A percentile compares a stretch with the other conserved stretches of the same genome.
These are phyloP conservation scores for Pseudobourletiella spinata DNA, from an alignment of 1,140 invertebrate genomes.

Conservation along the genomic window DNA sequence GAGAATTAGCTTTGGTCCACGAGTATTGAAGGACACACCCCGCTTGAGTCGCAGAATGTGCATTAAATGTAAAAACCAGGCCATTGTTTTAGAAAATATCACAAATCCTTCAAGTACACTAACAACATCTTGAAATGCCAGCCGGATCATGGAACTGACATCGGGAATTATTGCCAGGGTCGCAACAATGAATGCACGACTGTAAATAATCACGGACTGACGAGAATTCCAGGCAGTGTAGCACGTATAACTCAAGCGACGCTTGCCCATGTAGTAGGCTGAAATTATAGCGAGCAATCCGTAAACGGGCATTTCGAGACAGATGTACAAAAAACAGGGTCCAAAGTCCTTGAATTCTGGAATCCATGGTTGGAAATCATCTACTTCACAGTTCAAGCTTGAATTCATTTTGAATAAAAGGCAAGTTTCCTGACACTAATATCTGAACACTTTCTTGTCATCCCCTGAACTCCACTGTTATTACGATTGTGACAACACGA, in stretches of 20 bases:
- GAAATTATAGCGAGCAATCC: slow-evolving; percentile 32
- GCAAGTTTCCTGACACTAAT: neutral
- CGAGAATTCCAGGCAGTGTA: slow-evolving; percentile 25
- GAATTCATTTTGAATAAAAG: neutral
- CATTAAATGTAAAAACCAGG: slow-evolving; percentile 53
- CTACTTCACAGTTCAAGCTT: neutral
- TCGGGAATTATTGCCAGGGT: slow-evolving; percentile 25
- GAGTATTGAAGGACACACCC: slow-evolving; percentile 49
- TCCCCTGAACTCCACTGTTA: too few species aligned
- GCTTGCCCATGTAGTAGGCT: slow-evolving; percentile 36
- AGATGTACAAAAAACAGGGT: slow-evolving; percentile 35
- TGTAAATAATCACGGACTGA: slow-evolving; percentile 27
- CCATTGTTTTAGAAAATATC: slow-evolving; percentile 13
- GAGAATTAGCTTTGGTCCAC: slow-evolving; percentile 59
- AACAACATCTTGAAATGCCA: slow-evolving; percentile 14
- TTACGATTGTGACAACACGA: too few species aligned
- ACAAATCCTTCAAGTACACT: slow-evolving; percentile 13
- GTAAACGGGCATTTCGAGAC: slow-evolving; percentile 34
- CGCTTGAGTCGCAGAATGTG: slow-evolving; percentile 55
- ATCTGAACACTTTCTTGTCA: too few species aligned
- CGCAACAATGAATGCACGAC: slow-evolving; percentile 13
- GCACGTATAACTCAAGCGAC: slow-evolving; percentile 17
- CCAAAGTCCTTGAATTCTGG: slow-evolving; percentile 8
- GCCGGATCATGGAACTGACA: slow-evolving; percentile 9
- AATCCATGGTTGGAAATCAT: neutral